phyloP scores from a whole-genome alignment of 2,797 vertebrate species.

The Okamejei kenojei region DNA sequence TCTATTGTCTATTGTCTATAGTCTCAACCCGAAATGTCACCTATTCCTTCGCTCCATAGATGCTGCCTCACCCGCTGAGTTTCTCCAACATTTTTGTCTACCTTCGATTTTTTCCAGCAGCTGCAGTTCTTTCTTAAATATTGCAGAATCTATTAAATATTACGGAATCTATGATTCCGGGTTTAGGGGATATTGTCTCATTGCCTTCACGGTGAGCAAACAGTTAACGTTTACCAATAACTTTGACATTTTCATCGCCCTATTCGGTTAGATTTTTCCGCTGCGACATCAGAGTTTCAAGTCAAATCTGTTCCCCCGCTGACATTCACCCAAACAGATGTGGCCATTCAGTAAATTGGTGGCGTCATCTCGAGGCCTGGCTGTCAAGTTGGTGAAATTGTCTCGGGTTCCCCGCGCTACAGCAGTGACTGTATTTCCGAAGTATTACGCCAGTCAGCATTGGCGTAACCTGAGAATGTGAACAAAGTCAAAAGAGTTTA shows the following conservation, averaged over 20 bases:
- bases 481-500: too few species aligned
- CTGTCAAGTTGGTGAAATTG: not conserved
- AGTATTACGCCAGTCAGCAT: not conserved
- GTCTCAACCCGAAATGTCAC: too few species aligned
- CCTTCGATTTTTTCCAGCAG: too few species aligned
- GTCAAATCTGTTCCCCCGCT: not conserved
- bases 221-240: not conserved
- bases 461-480: too few species aligned
- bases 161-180: not conserved
- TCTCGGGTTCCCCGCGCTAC: not conserved
- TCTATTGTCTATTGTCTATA: too few species aligned
- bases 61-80: too few species aligned
- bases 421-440: not conserved
- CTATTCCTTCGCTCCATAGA: too few species aligned
- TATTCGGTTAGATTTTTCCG: not conserved
- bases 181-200: not conserved
- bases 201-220: not conserved
- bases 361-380: not conserved
- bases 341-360: not conserved
- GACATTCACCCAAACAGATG: not conserved
- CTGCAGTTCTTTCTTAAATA: too few species aligned
- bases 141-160: too few species aligned
- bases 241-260: not conserved
- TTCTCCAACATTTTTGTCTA: too few species aligned
- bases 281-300: too few species aligned